Base-by-base conservation (phyloP, 2,888 invertebrate genomes). In the Baccha elongata region DNA sequence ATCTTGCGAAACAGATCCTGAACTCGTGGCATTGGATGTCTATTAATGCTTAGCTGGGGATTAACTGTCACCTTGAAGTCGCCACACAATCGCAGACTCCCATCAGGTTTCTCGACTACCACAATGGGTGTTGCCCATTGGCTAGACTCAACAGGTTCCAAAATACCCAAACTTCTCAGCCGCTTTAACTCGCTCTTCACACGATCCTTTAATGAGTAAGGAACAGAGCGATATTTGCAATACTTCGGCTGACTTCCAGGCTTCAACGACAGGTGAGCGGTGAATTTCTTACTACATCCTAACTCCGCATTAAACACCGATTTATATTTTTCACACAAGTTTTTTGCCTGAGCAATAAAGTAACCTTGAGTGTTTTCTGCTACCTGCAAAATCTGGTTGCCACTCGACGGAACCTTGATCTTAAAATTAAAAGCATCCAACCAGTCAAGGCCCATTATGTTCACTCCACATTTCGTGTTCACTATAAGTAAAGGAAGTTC, bases 121-220 rank as follows among this genome's bases (percentile, higher is more conserved):
- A 89, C 88, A 1, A 89, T 85, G 0, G 89, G 89, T 32, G 87
- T 86, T 13, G 84, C 87, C 87, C 87, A 88, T 65, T 76, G 19
- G 17, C 60, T 72, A 5, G 23, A 19, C 5, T 65, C 50, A 0
- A 71, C 48, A 10, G 62, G 68, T 29, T 19, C 13, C n/a, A 68
- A 40, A 17, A 52, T 60, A 10, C 21, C 42, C 13, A 21, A 29
- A 10, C 26, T 4, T 26, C 13, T 50, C 2, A 68, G 42, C 2
- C 52, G 42, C 5, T 15, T 19, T 1, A 73, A 32, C 32, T 79
- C 65, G 5, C 23, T 23, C 23, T 3, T 23, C 23, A 23, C 3
- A 3, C 23, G 3, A 3, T 23, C 5, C 5, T 23, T 23, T 23
- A 4, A 23, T 5, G 3, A 3, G 23, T 4, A 23, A 4, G 23